Conservation (phyloP, 2,888 invertebrate species). For the Hecatera dysodea region DNA sequence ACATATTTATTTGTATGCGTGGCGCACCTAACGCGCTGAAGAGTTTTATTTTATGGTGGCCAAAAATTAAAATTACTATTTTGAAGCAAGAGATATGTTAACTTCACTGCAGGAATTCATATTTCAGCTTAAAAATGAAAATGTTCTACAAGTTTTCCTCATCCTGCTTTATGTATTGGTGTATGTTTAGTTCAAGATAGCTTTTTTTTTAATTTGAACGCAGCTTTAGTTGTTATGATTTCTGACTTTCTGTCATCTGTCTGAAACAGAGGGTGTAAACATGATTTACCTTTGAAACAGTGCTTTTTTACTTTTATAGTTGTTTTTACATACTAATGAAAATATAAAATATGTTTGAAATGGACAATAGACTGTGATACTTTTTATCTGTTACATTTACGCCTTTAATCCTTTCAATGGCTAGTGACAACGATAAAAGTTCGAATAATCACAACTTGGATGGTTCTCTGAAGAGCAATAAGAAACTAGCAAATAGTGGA, state of each 20-base stretch:
- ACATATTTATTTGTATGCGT: neutral
- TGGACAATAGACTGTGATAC: constrained; percentile 62
- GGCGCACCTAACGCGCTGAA: neutral
- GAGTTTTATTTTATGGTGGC: neutral
- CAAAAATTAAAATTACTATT: neutral
- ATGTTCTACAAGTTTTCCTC: neutral
- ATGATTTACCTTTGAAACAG: constrained; percentile 74
- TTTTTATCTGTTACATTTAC: constrained; percentile 48
- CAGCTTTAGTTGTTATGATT: constrained; percentile 42
- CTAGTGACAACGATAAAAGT: constrained; percentile 90
- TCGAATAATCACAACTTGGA: constrained; percentile 87
- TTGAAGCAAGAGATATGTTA: neutral
- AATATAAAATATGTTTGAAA: constrained; percentile 59
- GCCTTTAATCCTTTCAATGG: constrained; percentile 84
- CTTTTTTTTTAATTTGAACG: constrained; percentile 64
- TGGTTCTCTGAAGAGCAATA: constrained; percentile 83
- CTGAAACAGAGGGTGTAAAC: constrained; percentile 82
- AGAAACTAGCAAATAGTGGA: constrained; percentile 80
- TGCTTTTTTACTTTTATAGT: constrained; percentile 73
- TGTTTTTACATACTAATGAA: constrained; percentile 64
- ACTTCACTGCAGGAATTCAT: neutral
- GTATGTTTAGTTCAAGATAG: no score
- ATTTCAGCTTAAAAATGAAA: neutral
- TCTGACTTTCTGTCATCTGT: constrained; percentile 62
- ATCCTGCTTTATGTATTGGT: neutral